phyloP scores from a whole-genome alignment of 53 echinoderm and acorn worm species.

The Echinometra lucunter region DNA sequence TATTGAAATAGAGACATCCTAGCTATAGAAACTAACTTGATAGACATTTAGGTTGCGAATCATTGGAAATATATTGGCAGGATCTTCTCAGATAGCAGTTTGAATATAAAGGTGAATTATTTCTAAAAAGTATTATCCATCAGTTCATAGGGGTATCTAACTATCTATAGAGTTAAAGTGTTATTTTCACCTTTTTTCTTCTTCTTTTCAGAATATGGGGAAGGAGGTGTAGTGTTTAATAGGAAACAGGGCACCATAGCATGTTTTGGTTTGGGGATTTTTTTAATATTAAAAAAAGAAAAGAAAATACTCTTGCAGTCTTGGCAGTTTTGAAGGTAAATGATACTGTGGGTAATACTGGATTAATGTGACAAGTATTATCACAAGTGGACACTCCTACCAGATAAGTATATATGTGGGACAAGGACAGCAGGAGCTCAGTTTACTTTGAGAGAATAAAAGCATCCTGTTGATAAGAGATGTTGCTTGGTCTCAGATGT shows the following conservation, averaged over 20 bases:
- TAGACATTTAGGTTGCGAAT: not conserved
- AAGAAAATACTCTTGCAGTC: not conserved
- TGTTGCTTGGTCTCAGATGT: not conserved
- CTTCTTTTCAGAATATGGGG: not conserved
- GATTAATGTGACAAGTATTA: not conserved
- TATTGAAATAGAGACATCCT: conserved; percentile 33
- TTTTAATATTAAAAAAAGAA: too few species aligned
- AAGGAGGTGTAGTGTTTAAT: not conserved
- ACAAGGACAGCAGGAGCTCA: not conserved
- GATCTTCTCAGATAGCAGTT: not conserved
- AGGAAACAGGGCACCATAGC: too few species aligned
- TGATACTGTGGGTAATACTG: not conserved
- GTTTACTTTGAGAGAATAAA: not conserved
- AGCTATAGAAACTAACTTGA: not conserved
- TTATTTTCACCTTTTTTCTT: not conserved
- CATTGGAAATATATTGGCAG: not conserved
- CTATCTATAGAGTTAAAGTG: not conserved
- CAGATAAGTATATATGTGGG: not conserved
- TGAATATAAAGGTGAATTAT: not conserved
- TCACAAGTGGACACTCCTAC: not conserved
- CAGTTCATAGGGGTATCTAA: not conserved
- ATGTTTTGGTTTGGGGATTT: too few species aligned
- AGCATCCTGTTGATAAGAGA: conserved; percentile 4
- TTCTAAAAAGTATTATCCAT: not conserved
- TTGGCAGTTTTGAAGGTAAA: not conserved